These are phyloP conservation scores for Calliscelio sp. DNA, from an alignment of 2,888 invertebrate species.

Conservation along the genomic window DNA sequence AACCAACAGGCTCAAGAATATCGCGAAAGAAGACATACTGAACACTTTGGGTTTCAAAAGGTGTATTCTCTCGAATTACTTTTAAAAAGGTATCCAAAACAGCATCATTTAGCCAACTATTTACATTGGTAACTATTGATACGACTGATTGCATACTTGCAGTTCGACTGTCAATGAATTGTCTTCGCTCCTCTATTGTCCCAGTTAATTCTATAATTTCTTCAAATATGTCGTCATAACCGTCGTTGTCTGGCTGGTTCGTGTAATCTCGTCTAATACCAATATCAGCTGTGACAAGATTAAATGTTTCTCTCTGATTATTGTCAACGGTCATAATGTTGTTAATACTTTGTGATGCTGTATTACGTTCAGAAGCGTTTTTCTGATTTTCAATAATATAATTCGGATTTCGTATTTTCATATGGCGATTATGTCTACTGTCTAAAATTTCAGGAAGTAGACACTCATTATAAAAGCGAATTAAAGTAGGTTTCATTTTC, in stretches of 20 bases:
- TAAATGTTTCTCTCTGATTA: not conserved
- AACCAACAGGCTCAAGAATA: not conserved
- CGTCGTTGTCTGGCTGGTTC: not conserved
- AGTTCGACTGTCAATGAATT: not conserved
- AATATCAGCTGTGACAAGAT: not conserved
- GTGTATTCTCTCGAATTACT: not conserved
- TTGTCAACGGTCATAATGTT: no score
- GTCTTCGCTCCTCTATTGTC: not conserved
- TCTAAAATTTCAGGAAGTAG: not conserved
- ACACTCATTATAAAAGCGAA: slow-evolving; percentile 1
- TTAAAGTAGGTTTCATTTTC: not conserved
- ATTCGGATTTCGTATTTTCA: not conserved
- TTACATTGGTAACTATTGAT: not conserved
- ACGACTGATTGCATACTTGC: not conserved
- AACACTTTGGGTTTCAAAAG: not conserved
- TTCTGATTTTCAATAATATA: not conserved
- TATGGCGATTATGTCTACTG: not conserved
- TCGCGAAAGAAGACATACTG: not conserved
- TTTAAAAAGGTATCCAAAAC: not conserved
- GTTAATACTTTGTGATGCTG: not conserved
- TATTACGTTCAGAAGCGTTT: not conserved
- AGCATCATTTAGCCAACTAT: not conserved
- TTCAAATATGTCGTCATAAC: not conserved
- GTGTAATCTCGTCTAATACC: no score
- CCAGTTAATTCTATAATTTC: not conserved